These are phyloP conservation scores for Sinopyrophorus schimmeli DNA, from an alignment of 2,888 invertebrate genomes.

Conservation along the genomic window DNA sequence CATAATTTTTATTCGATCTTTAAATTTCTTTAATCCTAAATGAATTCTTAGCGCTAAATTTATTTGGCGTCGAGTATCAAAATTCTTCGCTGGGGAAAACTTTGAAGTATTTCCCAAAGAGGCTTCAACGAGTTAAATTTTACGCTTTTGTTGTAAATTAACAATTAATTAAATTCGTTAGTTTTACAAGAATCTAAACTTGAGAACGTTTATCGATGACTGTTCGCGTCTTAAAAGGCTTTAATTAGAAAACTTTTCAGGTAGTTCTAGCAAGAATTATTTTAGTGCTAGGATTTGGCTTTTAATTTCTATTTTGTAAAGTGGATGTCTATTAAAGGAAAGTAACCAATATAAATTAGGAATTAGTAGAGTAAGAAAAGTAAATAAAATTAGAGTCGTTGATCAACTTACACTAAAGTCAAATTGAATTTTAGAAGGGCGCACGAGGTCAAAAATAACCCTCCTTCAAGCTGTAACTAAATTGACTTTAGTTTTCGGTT, in stretches of 20 bases:
- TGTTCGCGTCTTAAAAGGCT: constrained; percentile 1
- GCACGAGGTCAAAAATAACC: constrained; percentile 27
- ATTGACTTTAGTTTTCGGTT: constrained; percentile 29
- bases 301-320: too few relatives aligned
- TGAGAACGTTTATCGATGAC: constrained; percentile 7
- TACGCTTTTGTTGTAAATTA: constrained; percentile 8
- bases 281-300: background rate
- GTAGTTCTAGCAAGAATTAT: background rate
- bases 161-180: constrained; percentile 15
- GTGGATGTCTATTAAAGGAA: background rate
- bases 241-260: constrained; percentile 10
- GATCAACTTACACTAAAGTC: constrained; percentile 26
- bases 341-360: constrained; percentile 17
- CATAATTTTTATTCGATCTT: too few relatives aligned
- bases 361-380: constrained; percentile 25
- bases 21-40: too few relatives aligned
- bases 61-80: too few relatives aligned
- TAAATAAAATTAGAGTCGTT: constrained; percentile 25
- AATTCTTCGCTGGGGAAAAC: too few relatives aligned
- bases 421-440: constrained; percentile 29
- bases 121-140: constrained; percentile 5
- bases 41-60: too few relatives aligned
- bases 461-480: constrained; percentile 27
- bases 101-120: too few relatives aligned
- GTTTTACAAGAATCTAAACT: constrained; percentile 9